These are phyloP conservation scores for Macquaria ambigua DNA, from an alignment of 2,113 vertebrate genomes.

Conservation along the genomic window DNA sequence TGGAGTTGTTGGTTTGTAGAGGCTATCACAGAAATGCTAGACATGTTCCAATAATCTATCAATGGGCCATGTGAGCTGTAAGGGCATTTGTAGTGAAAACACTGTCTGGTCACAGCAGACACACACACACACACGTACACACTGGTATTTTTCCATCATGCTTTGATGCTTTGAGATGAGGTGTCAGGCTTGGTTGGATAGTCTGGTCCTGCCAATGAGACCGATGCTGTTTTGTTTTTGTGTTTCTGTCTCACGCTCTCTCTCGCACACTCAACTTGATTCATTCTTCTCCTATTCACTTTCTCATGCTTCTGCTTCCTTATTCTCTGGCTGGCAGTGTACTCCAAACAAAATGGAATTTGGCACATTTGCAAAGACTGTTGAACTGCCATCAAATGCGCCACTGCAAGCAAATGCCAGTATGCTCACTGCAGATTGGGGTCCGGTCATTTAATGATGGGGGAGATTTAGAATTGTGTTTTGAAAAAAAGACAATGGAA, in stretches of 20 bases:
- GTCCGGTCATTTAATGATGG: neutral
- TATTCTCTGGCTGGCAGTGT: constrained; percentile 56
- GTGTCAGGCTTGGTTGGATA: constrained; percentile 49
- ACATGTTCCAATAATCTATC: constrained; percentile 72
- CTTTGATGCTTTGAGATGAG: constrained; percentile 68
- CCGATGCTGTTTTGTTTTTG: constrained; percentile 58
- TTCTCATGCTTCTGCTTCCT: constrained; percentile 35
- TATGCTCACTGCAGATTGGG: constrained; percentile 22
- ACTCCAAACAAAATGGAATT: constrained; percentile 68
- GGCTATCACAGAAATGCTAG: constrained; percentile 62
- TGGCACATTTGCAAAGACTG: constrained; percentile 55
- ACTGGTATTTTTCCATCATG: constrained; percentile 76
- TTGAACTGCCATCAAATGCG: constrained; percentile 32
- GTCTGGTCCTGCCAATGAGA: constrained; percentile 56
- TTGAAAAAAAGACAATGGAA: constrained; percentile 3
- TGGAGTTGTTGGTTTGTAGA: constrained; percentile 29
- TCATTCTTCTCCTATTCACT: constrained; percentile 45
- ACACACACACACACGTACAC: constrained; percentile 46
- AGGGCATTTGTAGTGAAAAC: constrained; percentile 79
- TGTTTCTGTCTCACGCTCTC: constrained; percentile 37
- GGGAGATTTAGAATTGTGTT: neutral
- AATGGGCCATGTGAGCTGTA: constrained; percentile 64
- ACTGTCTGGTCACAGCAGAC: constrained; percentile 71
- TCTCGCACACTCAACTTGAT: constrained; percentile 47
- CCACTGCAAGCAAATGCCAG: constrained; percentile 25